phyloP scores from a whole-genome alignment of 2,797 vertebrate genomes.

The Choloepus didactylus region DNA sequence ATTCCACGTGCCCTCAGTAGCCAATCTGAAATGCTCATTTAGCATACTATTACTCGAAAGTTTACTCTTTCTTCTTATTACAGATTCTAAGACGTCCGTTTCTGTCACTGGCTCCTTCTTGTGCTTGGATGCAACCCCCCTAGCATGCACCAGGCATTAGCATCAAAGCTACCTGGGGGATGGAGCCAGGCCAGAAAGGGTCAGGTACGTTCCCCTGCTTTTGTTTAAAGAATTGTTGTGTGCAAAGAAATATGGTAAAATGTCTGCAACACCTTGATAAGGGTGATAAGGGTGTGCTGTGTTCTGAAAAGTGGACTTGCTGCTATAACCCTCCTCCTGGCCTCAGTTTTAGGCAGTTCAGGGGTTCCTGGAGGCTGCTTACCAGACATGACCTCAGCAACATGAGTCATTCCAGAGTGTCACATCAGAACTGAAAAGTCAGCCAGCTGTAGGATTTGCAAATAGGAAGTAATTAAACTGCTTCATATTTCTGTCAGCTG shows the following conservation, averaged over 20 bases:
- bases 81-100: constrained; percentile 85
- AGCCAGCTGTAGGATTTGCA: constrained; percentile 74
- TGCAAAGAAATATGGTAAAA: constrained; percentile 25
- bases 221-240: constrained; percentile 63
- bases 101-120: constrained; percentile 85
- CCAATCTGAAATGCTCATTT: constrained; percentile 80
- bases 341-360: constrained; percentile 42
- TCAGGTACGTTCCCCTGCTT: constrained; percentile 84
- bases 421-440: constrained; percentile 63
- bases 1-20: constrained; percentile 51
- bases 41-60: constrained; percentile 76
- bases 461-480: constrained; percentile 23
- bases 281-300: constrained; percentile 51
- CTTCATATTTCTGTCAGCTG: neutral
- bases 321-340: neutral
- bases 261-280: neutral
- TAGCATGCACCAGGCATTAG: constrained; percentile 85
- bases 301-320: constrained; percentile 63
- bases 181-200: constrained; percentile 87
- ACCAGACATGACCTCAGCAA: constrained; percentile 13
- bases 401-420: constrained; percentile 66
- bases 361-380: neutral
- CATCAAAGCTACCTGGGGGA: constrained; percentile 85
- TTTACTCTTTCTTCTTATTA: constrained; percentile 86
- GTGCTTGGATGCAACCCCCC: constrained; percentile 84